Conservation (phyloP, 2,797 vertebrate genomes). For the Arvicola amphibius region DNA sequence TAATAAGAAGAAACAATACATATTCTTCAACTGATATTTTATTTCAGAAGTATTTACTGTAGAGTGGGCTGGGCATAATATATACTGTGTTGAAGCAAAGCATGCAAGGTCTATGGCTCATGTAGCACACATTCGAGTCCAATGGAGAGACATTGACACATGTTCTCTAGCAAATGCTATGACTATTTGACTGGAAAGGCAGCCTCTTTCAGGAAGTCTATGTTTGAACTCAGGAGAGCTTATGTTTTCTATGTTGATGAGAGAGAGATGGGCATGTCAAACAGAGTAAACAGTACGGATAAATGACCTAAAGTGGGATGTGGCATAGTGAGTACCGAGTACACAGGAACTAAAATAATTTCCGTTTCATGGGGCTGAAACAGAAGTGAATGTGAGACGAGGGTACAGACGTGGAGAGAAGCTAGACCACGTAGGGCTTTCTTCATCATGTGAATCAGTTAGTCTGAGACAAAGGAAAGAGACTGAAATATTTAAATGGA, state of each 20-base stretch:
- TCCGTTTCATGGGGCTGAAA: neutral
- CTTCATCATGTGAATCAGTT: neutral
- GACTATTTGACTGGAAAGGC: neutral
- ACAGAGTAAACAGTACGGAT: neutral
- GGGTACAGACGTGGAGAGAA: neutral
- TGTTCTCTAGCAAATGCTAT: neutral
- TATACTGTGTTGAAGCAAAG: neutral
- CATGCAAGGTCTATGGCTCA: neutral
- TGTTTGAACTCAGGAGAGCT: constrained; percentile 20
- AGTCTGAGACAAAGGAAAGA: neutral
- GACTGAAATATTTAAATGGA: neutral
- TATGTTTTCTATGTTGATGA: neutral
- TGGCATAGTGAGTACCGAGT: neutral
- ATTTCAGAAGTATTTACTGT: neutral
- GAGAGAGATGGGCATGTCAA: neutral
- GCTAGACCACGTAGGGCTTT: neutral
- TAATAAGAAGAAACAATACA: neutral
- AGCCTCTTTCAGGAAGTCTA: neutral
- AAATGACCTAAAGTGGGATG: neutral
- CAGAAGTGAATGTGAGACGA: neutral
- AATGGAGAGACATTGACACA: neutral
- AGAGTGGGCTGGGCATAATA: too few species aligned
- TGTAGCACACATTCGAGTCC: neutral
- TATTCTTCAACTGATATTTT: neutral
- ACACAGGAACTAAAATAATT: neutral